These are phyloP conservation scores for Anguilla rostrata DNA, from an alignment of 2,113 vertebrate genomes.

Conservation along the genomic window DNA sequence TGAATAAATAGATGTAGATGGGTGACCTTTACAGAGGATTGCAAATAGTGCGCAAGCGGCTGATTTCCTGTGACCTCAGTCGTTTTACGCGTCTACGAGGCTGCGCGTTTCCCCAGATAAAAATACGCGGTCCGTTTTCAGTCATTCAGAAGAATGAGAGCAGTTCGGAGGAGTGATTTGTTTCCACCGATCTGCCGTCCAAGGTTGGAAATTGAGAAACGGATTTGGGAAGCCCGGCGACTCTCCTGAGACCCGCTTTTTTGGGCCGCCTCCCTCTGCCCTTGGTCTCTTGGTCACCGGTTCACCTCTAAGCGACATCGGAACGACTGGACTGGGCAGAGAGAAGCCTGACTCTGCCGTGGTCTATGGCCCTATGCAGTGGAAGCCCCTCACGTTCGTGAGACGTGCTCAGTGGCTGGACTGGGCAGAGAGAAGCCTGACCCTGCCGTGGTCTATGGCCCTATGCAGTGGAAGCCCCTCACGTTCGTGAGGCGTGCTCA, in stretches of 20 bases:
- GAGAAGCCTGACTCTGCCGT: neutral
- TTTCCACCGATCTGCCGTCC: conserved; percentile 1
- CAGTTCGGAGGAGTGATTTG: neutral
- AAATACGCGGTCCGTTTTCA: neutral
- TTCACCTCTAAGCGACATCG: neutral
- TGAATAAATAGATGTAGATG: too few species aligned
- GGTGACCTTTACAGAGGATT: neutral
- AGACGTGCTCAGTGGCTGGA: neutral
- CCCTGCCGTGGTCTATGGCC: too few species aligned
- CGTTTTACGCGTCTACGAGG: neutral
- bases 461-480: too few species aligned
- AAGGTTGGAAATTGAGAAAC: neutral
- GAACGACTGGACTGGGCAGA: neutral
- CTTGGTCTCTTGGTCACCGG: neutral
- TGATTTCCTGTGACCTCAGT: neutral
- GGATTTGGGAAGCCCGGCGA: neutral
- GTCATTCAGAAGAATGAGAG: neutral
- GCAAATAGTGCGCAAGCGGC: neutral
- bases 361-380: neutral
- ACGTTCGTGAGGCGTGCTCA: too few species aligned
- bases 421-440: too few species aligned
- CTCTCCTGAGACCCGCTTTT: neutral
- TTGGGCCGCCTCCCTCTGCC: neutral
- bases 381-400: neutral
- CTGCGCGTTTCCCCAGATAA: neutral